Base-by-base conservation (phyloP, 2,888 invertebrate genomes). In the Parnassius apollo region DNA sequence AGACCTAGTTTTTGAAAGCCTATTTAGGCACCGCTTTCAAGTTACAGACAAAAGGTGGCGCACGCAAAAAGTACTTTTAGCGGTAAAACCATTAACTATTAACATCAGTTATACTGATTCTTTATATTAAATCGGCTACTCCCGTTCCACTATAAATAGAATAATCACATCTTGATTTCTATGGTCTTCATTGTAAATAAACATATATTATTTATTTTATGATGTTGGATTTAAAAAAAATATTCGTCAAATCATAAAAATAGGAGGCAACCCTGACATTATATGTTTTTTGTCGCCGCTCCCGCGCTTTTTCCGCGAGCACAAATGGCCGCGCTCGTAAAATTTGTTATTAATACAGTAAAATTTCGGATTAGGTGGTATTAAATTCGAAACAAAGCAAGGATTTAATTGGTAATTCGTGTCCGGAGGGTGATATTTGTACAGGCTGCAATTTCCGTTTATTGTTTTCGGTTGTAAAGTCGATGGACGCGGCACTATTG, bases 341-440 rank as follows among this genome's bases (percentile, higher is more conserved):
- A 90, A 81, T 78, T 85, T 85, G 85, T 86, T 87, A 87, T 86
- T 88, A 86, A 88, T 89, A 85, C 88, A 89, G 86, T 89, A 83
- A 89, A 90, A 88, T 88, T 89, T 90, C 83, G 80, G 88, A 88
- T 89, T 88, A 87, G 85, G 82, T 86, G 80, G 83, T 85, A 86
- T 88, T 87, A 85, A 87, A 89, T 86, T 86, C 80, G 86, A 86
- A 89, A 90, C 88, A 88, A 88, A 85, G 86, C 87, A 80, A 82
- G 81, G 84, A 84, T 88, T 90, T 89, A 87, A 89, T 90, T 89
- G 87, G 86, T 80, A 78, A 81, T 84, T 79, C 86, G 85, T 83
- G 84, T 78, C 76, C 75, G 68, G 61, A 67, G 59, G 71, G 62
- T 68, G 70, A 65, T 71, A 68, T 74, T 69, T 67, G 68, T 66